A percentile compares a stretch with the other conserved stretches of the same genome.
Conservation (phyloP, 2,797 vertebrate genomes). For the Cynodonichthys magdalenae region DNA sequence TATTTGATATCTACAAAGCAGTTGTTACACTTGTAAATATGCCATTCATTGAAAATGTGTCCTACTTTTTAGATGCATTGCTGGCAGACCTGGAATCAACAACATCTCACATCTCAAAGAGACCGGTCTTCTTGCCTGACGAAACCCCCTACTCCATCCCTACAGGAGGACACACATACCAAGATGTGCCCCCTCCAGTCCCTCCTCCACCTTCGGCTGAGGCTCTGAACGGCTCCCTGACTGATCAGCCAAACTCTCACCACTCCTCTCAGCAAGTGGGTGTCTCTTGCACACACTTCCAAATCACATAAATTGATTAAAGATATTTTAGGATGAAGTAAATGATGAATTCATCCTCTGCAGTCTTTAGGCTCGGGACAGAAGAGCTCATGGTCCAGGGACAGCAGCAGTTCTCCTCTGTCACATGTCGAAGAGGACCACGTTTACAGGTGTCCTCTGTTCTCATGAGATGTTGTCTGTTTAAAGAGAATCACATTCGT, state of each 20-base stretch:
- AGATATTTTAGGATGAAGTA: not conserved
- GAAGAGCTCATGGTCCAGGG: constrained; percentile 85
- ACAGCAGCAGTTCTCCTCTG: constrained; percentile 81
- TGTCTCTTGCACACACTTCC: not conserved
- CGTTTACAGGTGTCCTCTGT: constrained; percentile 90
- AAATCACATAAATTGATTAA: not conserved
- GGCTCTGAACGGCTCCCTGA: constrained; percentile 90
- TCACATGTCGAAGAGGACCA: constrained; percentile 91
- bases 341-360: constrained; percentile 35
- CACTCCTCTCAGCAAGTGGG: constrained; percentile 88
- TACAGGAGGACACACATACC: constrained; percentile 87
- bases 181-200: constrained; percentile 90
- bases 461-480: not conserved
- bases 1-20: not conserved
- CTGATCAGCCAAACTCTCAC: constrained; percentile 80
- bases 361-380: constrained; percentile 82
- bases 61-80: constrained; percentile 87
- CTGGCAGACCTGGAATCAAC: constrained; percentile 97
- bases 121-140: constrained; percentile 89
- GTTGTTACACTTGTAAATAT: not conserved
- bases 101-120: constrained; percentile 95
- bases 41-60: not conserved
- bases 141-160: constrained; percentile 96
- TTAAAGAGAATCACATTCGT: not conserved
- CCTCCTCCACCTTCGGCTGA: constrained; percentile 90